Evolutionary conservation across 23 tunicate genomes (phyloP).

Genomic region (Ascidia mentula): DNA sequence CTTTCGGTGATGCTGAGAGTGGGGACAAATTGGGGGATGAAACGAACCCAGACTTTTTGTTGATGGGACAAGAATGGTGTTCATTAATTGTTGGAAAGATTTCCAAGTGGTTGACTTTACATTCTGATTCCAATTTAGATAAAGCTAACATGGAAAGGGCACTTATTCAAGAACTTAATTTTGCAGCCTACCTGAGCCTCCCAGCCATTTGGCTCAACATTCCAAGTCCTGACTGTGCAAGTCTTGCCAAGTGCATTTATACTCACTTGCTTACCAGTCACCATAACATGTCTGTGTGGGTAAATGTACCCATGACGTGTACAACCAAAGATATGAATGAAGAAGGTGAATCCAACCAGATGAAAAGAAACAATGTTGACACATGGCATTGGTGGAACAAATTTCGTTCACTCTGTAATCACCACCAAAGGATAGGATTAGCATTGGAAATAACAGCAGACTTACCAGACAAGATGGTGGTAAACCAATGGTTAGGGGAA

Average conservation of each 20-base stretch:
- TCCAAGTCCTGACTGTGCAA: slow-evolving; percentile 45
- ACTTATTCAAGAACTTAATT: slow-evolving; percentile 47
- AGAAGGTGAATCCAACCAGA: slow-evolving; percentile 26
- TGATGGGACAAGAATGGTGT: slow-evolving; percentile 78
- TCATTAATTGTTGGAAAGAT: slow-evolving; percentile 75
- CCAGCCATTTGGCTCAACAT: slow-evolving; percentile 66
- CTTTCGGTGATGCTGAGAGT: slow-evolving; percentile 29
- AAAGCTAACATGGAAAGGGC: slow-evolving; percentile 42
- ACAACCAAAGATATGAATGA: neutral
- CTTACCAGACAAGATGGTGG: slow-evolving; percentile 39
- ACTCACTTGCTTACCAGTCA: slow-evolving; percentile 57
- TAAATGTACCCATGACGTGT: slow-evolving; percentile 34
- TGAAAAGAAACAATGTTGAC: neutral
- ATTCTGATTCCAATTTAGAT: slow-evolving; percentile 13
- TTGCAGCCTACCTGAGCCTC: slow-evolving; percentile 67
- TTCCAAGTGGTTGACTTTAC: slow-evolving; percentile 40
- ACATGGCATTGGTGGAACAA: slow-evolving; percentile 93
- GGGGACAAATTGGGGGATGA: slow-evolving; percentile 60
- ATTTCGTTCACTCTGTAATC: slow-evolving; percentile 66
- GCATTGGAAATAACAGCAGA: slow-evolving; percentile 72
- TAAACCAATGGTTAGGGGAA: slow-evolving; percentile 92
- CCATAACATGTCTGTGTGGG: slow-evolving; percentile 63
- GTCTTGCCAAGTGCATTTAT: slow-evolving; percentile 53
- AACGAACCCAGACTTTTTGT: slow-evolving; percentile 51
- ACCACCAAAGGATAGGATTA: slow-evolving; percentile 59